phyloP scores from a whole-genome alignment of 2,888 invertebrate genomes.

The Tanypteryx hageni region DNA sequence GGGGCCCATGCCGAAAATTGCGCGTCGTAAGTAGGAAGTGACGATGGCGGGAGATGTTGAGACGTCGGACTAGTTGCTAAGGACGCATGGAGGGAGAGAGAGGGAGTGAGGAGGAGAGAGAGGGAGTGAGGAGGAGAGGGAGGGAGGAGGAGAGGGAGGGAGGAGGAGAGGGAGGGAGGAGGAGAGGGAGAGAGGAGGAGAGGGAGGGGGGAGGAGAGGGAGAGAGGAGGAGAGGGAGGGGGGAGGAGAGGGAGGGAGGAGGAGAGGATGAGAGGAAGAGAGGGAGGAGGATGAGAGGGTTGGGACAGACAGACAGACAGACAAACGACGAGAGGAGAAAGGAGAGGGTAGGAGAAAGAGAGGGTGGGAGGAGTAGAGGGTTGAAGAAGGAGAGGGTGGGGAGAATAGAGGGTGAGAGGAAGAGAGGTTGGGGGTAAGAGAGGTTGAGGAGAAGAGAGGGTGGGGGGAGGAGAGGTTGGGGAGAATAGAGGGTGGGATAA shows the following conservation, averaged over 20 bases:
- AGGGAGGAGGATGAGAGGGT: neutral
- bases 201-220: neutral
- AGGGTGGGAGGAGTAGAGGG: too few species aligned
- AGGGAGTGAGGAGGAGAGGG: neutral
- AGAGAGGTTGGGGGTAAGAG: too few species aligned
- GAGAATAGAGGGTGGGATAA: too few species aligned
- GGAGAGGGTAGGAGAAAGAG: neutral
- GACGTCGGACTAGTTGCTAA: neutral
- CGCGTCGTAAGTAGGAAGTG: constrained; percentile 24
- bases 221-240: neutral
- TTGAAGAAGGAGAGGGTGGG: too few species aligned
- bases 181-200: neutral
- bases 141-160: neutral
- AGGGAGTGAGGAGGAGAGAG: neutral
- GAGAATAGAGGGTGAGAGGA: too few species aligned
- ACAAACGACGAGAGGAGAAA: too few species aligned
- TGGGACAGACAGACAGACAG: too few species aligned
- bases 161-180: neutral
- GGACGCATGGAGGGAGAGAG: neutral
- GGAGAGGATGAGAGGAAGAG: neutral
- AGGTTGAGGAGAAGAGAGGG: too few species aligned
- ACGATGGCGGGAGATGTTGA: neutral
- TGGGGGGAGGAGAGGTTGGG: too few species aligned
- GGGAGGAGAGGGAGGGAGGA: neutral
- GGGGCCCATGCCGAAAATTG: constrained; percentile 16